Evolutionary conservation across 2,888 invertebrate genomes (phyloP).

Genomic region (Callinectes sapidus): DNA sequence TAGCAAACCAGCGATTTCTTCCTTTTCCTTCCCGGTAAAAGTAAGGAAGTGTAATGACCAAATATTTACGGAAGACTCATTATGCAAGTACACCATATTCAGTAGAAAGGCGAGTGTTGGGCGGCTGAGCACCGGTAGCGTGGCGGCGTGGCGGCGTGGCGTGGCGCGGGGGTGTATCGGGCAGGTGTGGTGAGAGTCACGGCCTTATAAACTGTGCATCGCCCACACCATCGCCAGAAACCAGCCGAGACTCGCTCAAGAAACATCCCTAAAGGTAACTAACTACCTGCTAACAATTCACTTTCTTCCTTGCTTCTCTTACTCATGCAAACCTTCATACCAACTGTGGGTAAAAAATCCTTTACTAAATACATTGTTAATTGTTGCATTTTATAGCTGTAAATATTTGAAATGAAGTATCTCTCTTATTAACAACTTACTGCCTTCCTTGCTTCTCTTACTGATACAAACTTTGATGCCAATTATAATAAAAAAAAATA

Average conservation of each 20-base stretch:
- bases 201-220: conserved; percentile 11
- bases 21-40: neutral
- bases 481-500: too few species aligned
- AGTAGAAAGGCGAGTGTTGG: conserved; percentile 8
- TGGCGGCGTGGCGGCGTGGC: neutral
- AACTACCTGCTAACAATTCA: too few species aligned
- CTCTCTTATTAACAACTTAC: too few species aligned
- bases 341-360: neutral
- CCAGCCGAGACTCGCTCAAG: neutral
- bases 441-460: too few species aligned
- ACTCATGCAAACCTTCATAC: neutral
- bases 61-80: neutral
- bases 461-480: neutral
- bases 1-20: neutral
- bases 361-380: neutral
- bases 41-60: neutral
- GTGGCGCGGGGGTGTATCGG: neutral
- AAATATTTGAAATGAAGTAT: too few species aligned
- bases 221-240: neutral
- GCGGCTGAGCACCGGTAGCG: neutral
- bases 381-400: too few species aligned
- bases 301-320: neutral
- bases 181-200: conserved; percentile 23
- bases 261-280: conserved; percentile 16
- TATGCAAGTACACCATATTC: conserved; percentile 19